Conservation (phyloP, 2,797 vertebrate species). For the Gymnopithys bicolor region DNA sequence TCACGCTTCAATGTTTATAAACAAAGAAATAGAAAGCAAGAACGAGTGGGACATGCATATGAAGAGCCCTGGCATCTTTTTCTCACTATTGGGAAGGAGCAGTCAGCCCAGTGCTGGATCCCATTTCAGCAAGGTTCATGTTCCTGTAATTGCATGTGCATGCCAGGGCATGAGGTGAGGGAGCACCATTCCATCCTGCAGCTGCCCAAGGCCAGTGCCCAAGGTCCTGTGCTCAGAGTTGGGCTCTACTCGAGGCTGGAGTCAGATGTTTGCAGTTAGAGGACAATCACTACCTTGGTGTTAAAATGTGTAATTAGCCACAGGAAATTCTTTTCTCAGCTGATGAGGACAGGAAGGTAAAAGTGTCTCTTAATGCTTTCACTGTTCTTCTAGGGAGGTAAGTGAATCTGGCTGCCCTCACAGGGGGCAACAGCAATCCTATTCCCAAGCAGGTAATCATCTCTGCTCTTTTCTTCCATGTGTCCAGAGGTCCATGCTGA, state of each 20-base stretch:
- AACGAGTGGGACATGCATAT: background rate
- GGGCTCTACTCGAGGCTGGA: background rate
- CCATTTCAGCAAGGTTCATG: background rate
- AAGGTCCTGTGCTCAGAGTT: background rate
- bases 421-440: background rate
- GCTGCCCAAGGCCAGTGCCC: accelerated
- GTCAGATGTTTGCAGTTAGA: conserved; percentile 23
- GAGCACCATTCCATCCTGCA: background rate
- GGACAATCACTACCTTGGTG: background rate
- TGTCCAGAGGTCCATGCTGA: background rate
- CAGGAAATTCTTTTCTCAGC: conserved; percentile 27
- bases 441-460: conserved; percentile 1
- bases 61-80: background rate
- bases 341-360: conserved; percentile 38
- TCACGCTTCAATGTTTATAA: background rate
- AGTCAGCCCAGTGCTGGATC: background rate
- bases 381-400: background rate
- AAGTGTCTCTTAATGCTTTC: background rate
- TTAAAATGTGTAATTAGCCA: conserved; percentile 27
- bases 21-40: background rate
- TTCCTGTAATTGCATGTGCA: background rate
- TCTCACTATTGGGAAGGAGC: background rate
- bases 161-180: background rate
- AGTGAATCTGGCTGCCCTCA: background rate
- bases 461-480: background rate